These are phyloP conservation scores for Protonemura montana DNA, from an alignment of 2,888 invertebrate species.

Conservation along the genomic window DNA sequence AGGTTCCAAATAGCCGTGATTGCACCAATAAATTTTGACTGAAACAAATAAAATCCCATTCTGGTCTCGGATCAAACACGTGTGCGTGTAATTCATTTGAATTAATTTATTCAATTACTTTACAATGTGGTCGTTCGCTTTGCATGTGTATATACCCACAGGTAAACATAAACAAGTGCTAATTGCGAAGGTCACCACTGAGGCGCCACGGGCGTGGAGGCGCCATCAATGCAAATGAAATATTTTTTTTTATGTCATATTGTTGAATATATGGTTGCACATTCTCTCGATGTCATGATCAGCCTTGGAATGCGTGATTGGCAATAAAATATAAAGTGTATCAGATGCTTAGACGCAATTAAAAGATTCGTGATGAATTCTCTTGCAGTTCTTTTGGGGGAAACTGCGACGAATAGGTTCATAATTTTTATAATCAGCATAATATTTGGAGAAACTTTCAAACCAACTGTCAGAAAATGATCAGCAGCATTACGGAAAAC, in stretches of 20 bases:
- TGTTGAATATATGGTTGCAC: background rate
- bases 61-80: background rate
- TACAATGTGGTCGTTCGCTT: background rate
- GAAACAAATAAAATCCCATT: background rate
- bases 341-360: no score
- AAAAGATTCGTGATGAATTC: no score
- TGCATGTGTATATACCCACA: background rate
- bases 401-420: no score
- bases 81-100: background rate
- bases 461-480: no score
- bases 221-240: constrained; percentile 30
- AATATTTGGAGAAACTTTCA: no score
- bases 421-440: no score
- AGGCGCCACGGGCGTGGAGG: background rate
- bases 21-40: background rate
- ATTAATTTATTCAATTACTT: background rate
- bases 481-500: no score
- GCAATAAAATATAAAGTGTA: background rate
- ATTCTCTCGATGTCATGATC: background rate
- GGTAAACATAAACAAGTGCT: background rate
- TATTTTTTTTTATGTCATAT: background rate
- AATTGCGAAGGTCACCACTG: background rate
- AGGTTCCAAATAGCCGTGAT: background rate
- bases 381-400: no score
- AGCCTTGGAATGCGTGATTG: background rate